phyloP scores from a whole-genome alignment of 92 coral and sea anemone genomes.

The Palythoa caribaeorum region DNA sequence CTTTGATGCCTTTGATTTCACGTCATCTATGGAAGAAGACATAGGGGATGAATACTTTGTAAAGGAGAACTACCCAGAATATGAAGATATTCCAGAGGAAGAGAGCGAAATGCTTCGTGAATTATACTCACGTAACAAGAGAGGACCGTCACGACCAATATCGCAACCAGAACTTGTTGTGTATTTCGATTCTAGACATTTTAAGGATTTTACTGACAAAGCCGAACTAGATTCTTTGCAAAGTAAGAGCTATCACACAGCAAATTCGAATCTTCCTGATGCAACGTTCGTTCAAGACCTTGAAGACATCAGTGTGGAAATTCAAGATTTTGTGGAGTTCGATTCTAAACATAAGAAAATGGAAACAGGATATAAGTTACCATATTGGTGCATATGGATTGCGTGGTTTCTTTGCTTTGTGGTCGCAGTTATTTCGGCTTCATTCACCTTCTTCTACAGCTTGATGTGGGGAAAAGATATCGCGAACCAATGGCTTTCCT shows the following conservation, averaged over 20 bases:
- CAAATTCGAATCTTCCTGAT: not conserved
- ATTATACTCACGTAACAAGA: not conserved
- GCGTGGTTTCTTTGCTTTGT: slow-evolving; percentile 82
- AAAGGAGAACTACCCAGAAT: not conserved
- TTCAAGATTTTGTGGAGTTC: not conserved
- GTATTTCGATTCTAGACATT: not conserved
- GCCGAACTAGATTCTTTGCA: not conserved
- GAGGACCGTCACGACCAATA: not conserved
- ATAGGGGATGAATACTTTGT: slow-evolving; percentile 21
- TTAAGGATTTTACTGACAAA: not conserved
- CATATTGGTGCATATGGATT: slow-evolving; percentile 71
- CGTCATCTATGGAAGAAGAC: slow-evolving; percentile 1
- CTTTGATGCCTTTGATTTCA: not conserved
- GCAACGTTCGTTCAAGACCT: not conserved
- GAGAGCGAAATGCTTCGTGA: not conserved
- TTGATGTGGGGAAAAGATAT: slow-evolving; percentile 85
- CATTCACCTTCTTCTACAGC: slow-evolving; percentile 87
- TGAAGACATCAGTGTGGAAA: not conserved
- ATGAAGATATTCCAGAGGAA: slow-evolving; percentile 5
- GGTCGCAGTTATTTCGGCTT: slow-evolving; percentile 65
- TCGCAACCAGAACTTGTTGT: not conserved
- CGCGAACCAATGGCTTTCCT: slow-evolving; percentile 87
- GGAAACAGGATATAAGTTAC: slow-evolving; percentile 38
- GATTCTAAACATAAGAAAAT: not conserved
- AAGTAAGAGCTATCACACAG: not conserved